Evolutionary conservation across 2,888 invertebrate genomes (phyloP).

Genomic region (Bhutanitis thaidina): DNA sequence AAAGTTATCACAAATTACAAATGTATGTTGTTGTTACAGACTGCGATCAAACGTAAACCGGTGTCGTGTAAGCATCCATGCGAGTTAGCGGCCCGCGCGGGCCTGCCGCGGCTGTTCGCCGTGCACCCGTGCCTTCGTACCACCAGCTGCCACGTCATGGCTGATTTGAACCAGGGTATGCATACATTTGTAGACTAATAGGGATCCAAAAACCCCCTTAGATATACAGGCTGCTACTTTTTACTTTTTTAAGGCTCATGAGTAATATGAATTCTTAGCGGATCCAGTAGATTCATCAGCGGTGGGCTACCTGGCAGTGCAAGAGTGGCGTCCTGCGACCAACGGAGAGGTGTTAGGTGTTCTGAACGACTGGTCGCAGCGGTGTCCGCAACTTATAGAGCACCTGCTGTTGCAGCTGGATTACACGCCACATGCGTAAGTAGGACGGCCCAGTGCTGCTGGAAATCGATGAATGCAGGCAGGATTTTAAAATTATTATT

Average conservation of each 20-base stretch:
- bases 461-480: too few relatives aligned
- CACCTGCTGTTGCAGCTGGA: slow-evolving; percentile 49
- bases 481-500: too few relatives aligned
- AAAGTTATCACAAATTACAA: too few relatives aligned
- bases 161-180: slow-evolving; percentile 44
- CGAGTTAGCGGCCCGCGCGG: slow-evolving; percentile 31
- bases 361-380: slow-evolving; percentile 51
- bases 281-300: slow-evolving; percentile 37
- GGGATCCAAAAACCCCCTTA: too few relatives aligned
- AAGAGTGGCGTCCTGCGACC: slow-evolving; percentile 51
- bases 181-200: too few relatives aligned
- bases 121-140: slow-evolving; percentile 45
- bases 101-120: slow-evolving; percentile 35
- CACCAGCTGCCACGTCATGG: slow-evolving; percentile 40
- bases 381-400: slow-evolving; percentile 46
- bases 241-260: too few relatives aligned
- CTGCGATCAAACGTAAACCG: slow-evolving; percentile 34
- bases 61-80: slow-evolving; percentile 40
- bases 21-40: slow-evolving; percentile 3
- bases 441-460: neutral
- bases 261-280: slow-evolving; percentile 29
- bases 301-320: slow-evolving; percentile 37
- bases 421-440: slow-evolving; percentile 60
- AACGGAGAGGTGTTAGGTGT: slow-evolving; percentile 40
- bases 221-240: too few relatives aligned